These are phyloP conservation scores for Drosophila orosa DNA, from an alignment of 1,140 invertebrate species.

Conservation along the genomic window DNA sequence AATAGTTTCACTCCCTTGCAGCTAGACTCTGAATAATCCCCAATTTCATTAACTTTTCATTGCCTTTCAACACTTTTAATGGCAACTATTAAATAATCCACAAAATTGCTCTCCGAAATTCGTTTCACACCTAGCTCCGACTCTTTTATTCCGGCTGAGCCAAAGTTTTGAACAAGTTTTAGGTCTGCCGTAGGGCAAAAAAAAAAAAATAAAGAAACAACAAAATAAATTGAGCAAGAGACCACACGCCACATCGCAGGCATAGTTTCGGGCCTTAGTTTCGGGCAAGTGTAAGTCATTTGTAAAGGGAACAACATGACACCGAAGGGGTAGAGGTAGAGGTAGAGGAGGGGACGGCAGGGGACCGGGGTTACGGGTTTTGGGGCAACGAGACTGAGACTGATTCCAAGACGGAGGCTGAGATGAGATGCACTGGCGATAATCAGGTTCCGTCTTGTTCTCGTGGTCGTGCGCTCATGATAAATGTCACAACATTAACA, in stretches of 20 bases:
- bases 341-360: background rate
- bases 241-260: conserved; percentile 63
- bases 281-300: conserved; percentile 72
- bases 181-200: conserved; percentile 37
- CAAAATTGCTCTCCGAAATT: conserved; percentile 38
- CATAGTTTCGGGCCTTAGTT: conserved; percentile 42
- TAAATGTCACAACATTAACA: conserved; percentile 84
- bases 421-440: conserved; percentile 81
- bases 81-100: conserved; percentile 49
- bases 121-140: conserved; percentile 35
- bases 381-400: conserved; percentile 48
- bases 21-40: background rate
- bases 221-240: conserved; percentile 41
- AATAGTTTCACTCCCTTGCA: background rate
- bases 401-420: conserved; percentile 57
- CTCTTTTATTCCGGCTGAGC: background rate
- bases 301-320: conserved; percentile 65
- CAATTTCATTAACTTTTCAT: conserved; percentile 22
- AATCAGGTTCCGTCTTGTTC: conserved; percentile 82
- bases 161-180: conserved; percentile 49
- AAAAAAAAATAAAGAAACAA: conserved; percentile 13
- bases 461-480: conserved; percentile 80
- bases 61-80: conserved; percentile 41
- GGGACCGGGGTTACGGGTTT: conserved; percentile 25
- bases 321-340: conserved; percentile 35